Percentiles rank a stretch among this genome's conserved stretches.
Conservation (phyloP, 1,140 invertebrate genomes). For the Eurosta solidaginis region DNA sequence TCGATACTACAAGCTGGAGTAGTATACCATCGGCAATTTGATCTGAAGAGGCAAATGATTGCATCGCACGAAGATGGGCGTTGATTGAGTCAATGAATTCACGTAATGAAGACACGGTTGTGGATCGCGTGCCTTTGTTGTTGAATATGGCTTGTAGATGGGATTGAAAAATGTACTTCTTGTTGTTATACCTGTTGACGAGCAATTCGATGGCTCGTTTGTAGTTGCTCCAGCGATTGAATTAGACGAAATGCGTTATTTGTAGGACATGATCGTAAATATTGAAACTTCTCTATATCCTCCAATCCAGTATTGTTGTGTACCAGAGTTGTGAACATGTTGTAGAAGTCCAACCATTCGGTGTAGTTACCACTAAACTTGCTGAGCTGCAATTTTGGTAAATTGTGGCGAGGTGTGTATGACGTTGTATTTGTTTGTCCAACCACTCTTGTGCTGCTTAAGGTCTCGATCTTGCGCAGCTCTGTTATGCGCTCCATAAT, state of each 20-base stretch:
- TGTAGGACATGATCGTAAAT: background rate
- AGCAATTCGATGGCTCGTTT: background rate
- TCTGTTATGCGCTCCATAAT: background rate
- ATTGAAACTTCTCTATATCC: background rate
- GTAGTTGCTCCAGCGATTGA: background rate
- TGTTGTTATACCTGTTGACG: background rate
- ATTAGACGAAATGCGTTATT: background rate
- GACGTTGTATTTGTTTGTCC: background rate
- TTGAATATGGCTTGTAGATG: background rate
- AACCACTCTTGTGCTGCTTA: background rate
- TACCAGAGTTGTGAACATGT: background rate
- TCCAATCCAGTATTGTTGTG: background rate
- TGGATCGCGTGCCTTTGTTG: background rate
- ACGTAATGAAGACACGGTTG: background rate
- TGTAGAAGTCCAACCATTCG: too few species aligned
- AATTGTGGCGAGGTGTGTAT: too few species aligned
- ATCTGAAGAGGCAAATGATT: background rate
- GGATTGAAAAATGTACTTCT: conserved; percentile 2
- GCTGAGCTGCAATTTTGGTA: background rate
- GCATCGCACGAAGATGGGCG: background rate
- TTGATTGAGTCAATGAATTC: conserved; percentile 11
- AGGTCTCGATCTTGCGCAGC: too few species aligned
- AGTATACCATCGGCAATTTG: conserved; percentile 9
- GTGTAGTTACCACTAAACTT: background rate
- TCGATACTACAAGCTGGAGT: background rate